Conservation (phyloP, 2,113 vertebrate genomes). For the Ophiodon elongatus region DNA sequence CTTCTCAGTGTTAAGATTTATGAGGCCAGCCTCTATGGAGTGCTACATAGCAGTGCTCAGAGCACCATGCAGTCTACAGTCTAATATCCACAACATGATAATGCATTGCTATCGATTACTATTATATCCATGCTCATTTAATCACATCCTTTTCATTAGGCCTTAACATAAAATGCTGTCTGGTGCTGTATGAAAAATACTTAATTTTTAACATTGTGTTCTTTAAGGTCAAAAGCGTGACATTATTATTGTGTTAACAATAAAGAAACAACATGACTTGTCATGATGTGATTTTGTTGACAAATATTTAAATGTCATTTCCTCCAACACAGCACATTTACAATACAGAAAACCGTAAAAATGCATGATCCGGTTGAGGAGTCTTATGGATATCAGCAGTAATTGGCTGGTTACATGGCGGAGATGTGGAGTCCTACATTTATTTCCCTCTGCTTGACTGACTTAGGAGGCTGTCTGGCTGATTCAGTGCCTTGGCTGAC, state of each 20-base stretch:
- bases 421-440: background rate
- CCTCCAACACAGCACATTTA: background rate
- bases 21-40: conserved; percentile 6
- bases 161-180: background rate
- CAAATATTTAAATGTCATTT: background rate
- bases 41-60: conserved; percentile 15
- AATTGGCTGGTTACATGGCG: conserved; percentile 21
- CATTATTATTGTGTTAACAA: background rate
- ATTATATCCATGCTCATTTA: background rate
- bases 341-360: background rate
- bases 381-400: background rate
- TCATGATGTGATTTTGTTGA: background rate
- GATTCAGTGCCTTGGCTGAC: conserved; percentile 9
- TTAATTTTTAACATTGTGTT: background rate
- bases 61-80: conserved; percentile 9
- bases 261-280: background rate
- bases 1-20: conserved; percentile 42
- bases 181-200: background rate
- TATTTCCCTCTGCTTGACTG: conserved; percentile 19
- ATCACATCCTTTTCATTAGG: background rate
- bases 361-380: background rate
- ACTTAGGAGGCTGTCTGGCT: conserved; percentile 21
- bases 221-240: background rate
- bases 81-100: conserved; percentile 5
- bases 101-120: conserved; percentile 32